These are phyloP conservation scores for Gasterosteus nipponicus DNA, from an alignment of 2,113 vertebrate genomes.

Conservation along the genomic window DNA sequence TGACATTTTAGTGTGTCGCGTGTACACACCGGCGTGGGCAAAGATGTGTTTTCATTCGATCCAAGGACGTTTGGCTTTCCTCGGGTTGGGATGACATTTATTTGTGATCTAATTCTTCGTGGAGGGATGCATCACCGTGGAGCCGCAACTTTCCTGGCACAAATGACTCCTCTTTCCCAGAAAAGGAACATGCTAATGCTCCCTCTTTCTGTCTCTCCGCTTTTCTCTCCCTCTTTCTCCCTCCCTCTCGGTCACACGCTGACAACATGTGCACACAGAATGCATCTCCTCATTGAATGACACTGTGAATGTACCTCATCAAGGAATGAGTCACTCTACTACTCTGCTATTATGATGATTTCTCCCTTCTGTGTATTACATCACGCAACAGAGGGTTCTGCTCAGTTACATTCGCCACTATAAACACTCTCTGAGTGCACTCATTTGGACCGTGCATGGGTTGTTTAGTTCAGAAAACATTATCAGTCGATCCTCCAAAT, in stretches of 20 bases:
- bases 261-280: slow-evolving; percentile 70
- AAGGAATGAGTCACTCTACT: slow-evolving; percentile 79
- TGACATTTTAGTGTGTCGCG: slow-evolving; percentile 66
- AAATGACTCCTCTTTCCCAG: slow-evolving; percentile 81
- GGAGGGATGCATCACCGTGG: slow-evolving; percentile 74
- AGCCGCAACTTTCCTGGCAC: slow-evolving; percentile 74
- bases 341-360: slow-evolving; percentile 80
- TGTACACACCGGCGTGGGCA: slow-evolving; percentile 61
- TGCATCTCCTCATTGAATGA: slow-evolving; percentile 71
- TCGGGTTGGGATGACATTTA: slow-evolving; percentile 74
- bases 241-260: slow-evolving; percentile 60
- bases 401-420: slow-evolving; percentile 67
- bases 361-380: slow-evolving; percentile 79
- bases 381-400: slow-evolving; percentile 73
- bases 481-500: slow-evolving; percentile 38
- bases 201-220: slow-evolving; percentile 33
- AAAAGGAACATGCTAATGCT: slow-evolving; percentile 74
- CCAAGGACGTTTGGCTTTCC: slow-evolving; percentile 72
- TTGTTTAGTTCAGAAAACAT: slow-evolving; percentile 61
- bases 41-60: slow-evolving; percentile 76
- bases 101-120: slow-evolving; percentile 75
- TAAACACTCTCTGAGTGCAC: slow-evolving; percentile 61
- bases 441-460: slow-evolving; percentile 43
- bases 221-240: slow-evolving; percentile 27
- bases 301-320: slow-evolving; percentile 78